Evolutionary conservation across 1,140 invertebrate species (phyloP).

Genomic region (Akabosia matsudoensis): DNA sequence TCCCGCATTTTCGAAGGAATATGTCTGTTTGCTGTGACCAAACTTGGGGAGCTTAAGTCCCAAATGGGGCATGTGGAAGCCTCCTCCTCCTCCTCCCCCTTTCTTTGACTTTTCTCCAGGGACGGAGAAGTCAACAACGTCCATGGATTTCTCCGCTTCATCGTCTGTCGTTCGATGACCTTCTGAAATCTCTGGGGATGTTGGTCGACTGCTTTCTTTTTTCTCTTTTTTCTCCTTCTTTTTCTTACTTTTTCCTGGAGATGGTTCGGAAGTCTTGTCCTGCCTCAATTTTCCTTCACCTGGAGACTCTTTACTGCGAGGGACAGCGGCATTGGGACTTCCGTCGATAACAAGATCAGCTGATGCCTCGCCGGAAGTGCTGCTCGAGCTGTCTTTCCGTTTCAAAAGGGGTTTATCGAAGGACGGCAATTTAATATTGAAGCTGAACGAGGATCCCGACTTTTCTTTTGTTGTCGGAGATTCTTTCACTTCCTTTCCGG

Average conservation of each 20-base stretch:
- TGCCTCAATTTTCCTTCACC: background rate
- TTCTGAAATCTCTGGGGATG: conserved; percentile 5
- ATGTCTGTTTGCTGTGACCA: conserved; percentile 43
- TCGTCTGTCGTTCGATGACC: conserved; percentile 13
- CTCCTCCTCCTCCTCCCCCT: conserved; percentile 23
- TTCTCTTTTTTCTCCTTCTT: background rate
- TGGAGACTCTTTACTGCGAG: background rate
- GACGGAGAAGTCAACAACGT: background rate
- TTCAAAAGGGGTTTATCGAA: conserved; percentile 22
- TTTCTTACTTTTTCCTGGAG: background rate
- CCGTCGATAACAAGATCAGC: background rate
- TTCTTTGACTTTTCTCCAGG: background rate
- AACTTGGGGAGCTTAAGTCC: conserved; percentile 44
- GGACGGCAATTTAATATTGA: conserved; percentile 22
- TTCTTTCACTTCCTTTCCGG: background rate
- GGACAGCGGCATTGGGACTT: background rate
- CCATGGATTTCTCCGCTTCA: conserved; percentile 1
- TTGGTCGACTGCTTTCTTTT: conserved; percentile 12
- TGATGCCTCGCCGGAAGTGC: background rate
- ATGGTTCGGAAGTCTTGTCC: background rate
- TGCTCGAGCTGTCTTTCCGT: conserved; percentile 13
- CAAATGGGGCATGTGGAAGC: conserved; percentile 38
- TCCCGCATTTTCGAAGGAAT: conserved; percentile 38
- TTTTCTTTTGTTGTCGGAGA: conserved; percentile 24
- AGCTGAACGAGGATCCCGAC: conserved; percentile 32